Evolutionary conservation across 64 coral and sea anemone species (phyloP), one percentile per base, ranked within the genome.

Genomic region (Astreopora myriophthalma): DNA sequence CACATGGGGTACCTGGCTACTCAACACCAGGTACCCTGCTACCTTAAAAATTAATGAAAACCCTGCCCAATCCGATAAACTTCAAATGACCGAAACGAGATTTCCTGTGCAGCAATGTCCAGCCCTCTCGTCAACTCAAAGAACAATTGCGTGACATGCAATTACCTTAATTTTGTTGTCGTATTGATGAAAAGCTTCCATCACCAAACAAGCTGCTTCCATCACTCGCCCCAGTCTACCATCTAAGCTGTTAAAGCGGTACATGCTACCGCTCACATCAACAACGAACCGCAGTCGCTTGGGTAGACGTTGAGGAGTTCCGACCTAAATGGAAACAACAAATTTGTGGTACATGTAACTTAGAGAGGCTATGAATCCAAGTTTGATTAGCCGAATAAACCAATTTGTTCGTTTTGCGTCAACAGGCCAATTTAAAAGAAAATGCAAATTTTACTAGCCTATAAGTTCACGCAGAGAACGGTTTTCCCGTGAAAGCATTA

Each of bases 211-310:
- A 0, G 97, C 94, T 13, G 97, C 94, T 62, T 99, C 97, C 97
- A 99, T 99, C 34, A 99, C 79, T 91, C 97, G 80, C 33, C 93
- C 91, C 55, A 99, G 71, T 93, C 97, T 92, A 34, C 97, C 92
- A 70, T 99, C 97, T 48, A 99, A 92, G 67, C 97, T 94, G 44
- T 99, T 99, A 66, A 99, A 99, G 17, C 97, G 75, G 72, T 99
- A 99, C 97, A 99, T 99, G 61, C 97, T 99, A 66, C 97, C 97
- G 60, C 97, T 99, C 74, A 99, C 97, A 93, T 99, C 97, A 20
- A 99, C 94, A 23, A 99, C 97, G 34, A 99, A 96, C 52, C 97
- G 97, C 34, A 99, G 87, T 58, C 88, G 94, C 75, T 99, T 99
- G 3, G 97, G 97, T 23, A 99, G 87, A 35, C 91, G 91, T 34